A percentile compares a stretch with the other conserved stretches of the same genome.
phyloP scores from a whole-genome alignment of 2,113 vertebrate genomes.

The Gambusia affinis region DNA sequence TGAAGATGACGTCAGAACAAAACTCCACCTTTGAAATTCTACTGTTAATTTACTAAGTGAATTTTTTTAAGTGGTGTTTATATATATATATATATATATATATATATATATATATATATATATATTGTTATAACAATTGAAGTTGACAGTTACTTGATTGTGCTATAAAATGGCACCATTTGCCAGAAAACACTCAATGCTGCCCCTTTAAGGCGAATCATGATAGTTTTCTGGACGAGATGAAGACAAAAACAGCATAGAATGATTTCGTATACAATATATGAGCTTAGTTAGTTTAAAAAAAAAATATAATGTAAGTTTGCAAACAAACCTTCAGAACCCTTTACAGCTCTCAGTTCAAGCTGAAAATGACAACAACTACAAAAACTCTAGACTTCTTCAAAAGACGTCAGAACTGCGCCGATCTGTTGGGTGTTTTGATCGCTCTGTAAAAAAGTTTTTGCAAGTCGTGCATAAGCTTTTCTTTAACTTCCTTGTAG shows the following conservation, averaged over 20 bases:
- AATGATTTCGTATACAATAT: neutral
- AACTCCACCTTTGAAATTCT: too few species aligned
- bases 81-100: too few species aligned
- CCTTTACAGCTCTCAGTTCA: neutral
- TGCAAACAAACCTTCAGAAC: neutral
- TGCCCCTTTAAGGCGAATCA: neutral
- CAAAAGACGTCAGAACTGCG: neutral
- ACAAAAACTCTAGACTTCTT: neutral
- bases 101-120: too few species aligned
- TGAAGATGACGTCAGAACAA: too few species aligned
- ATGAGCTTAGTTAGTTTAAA: neutral
- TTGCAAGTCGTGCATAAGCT: neutral
- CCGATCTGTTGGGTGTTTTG: neutral
- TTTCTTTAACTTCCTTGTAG: neutral
- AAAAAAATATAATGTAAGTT: too few species aligned
- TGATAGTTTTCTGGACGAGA: neutral
- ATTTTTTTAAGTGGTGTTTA: too few species aligned
- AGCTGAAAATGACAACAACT: neutral
- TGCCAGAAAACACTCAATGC: too few species aligned
- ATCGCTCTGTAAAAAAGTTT: neutral
- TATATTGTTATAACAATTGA: too few species aligned
- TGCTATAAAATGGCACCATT: too few species aligned
- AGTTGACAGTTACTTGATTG: too few species aligned
- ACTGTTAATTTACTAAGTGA: too few species aligned
- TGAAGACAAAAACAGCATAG: neutral